Evolutionary conservation across 2,888 invertebrate genomes (phyloP), one percentile per base, ranked within the genome.

Genomic region (Chrysolina oricalcia): DNA sequence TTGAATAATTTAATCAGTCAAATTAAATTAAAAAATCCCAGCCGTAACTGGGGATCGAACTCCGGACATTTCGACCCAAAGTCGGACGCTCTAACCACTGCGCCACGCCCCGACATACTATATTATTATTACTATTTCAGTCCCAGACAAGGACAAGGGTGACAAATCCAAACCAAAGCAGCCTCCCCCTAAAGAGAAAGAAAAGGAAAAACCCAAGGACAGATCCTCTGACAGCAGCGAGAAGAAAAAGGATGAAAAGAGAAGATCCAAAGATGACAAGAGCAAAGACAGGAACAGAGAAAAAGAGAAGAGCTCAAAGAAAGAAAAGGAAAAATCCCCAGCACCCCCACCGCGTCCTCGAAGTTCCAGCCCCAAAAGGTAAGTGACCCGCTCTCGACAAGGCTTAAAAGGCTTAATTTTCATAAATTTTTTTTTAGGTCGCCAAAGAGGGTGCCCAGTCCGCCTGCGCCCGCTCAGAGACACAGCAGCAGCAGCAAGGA

Each of bases 151-250:
- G 87, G 78, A 89, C 83, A 87, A 87, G 82, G 71, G 78, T 74
- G 78, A 89, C 84, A 87, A 87, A 82, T 72, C 79, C 73, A 84
- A 90, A 89, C 84, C 82, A 78, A 76, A 92, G 83, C 92, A 92
- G 83, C 92, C 91, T 81, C 91, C 92, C 1, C 91, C 92, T 77
- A 93, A 91, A 81, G 82, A 90, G 84, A 83, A 89, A 84, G 83
- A 90, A 83, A 82, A 89, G 85, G 84, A 86, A 66, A 76, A 87
- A 85, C 89, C 87, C 40, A 89, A 89, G 63, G 89, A 90, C 10
- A 81, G 78, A 48, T 74, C 77, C 48, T 79, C 67, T n/a, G 77
- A 77, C 6, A 80, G 68, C 70, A 87, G 88, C 27, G 83, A 89
- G 0, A 90, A 91, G 11, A 88, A 87, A 70, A 85, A 90, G 23